phyloP scores from a whole-genome alignment of 2,113 vertebrate genomes.

The Periophthalmus modestus region DNA sequence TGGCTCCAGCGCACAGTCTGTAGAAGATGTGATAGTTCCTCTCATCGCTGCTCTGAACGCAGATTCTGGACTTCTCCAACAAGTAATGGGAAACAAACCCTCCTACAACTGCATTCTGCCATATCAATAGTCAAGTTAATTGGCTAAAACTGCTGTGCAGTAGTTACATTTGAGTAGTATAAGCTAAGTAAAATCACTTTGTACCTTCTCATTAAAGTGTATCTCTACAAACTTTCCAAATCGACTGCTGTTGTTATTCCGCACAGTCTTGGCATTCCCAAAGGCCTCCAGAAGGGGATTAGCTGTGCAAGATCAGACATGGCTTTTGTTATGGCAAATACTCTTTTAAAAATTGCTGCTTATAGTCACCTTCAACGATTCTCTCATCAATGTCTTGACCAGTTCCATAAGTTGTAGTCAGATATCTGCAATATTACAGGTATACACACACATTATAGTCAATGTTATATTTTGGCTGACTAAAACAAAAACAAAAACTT shows the following conservation, averaged over 20 bases:
- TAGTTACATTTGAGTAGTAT: neutral
- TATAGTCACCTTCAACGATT: slow-evolving; percentile 93
- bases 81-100: slow-evolving; percentile 98
- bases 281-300: slow-evolving; percentile 97
- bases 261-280: slow-evolving; percentile 97
- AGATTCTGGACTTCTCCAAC: slow-evolving; percentile 98
- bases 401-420: slow-evolving; percentile 95
- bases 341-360: too few species aligned
- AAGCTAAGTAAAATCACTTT: neutral
- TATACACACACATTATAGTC: too few species aligned
- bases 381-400: slow-evolving; percentile 98
- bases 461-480: too few species aligned
- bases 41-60: slow-evolving; percentile 96
- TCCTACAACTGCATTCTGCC: slow-evolving; percentile 92
- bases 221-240: slow-evolving; percentile 99
- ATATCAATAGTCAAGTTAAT: neutral
- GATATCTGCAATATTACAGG: slow-evolving; percentile 80
- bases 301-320: slow-evolving; percentile 72
- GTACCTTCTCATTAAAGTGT: slow-evolving; percentile 97
- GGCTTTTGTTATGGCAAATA: neutral
- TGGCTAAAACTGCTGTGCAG: neutral
- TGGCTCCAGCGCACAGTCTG: slow-evolving; percentile 93
- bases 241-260: slow-evolving; percentile 98
- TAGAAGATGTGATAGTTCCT: slow-evolving; percentile 99
- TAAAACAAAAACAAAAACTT: too few species aligned